A percentile compares a stretch with the other conserved stretches of the same genome.
Conservation (phyloP, 2,797 vertebrate genomes). For the Saxicola maurus region DNA sequence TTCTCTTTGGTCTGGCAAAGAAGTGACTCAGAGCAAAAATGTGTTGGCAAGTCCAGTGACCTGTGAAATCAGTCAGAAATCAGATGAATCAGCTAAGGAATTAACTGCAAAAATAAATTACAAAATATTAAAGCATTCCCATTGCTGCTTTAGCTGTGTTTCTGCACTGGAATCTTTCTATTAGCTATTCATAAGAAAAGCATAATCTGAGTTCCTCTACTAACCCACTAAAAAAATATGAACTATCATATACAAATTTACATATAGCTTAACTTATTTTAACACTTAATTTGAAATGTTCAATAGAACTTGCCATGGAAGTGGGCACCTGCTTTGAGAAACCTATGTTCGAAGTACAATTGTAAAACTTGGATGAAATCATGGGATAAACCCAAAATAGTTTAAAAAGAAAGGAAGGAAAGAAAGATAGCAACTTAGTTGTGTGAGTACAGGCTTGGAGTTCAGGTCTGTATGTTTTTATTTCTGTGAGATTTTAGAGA, state of each 20-base stretch:
- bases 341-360: neutral
- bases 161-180: neutral
- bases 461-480: neutral
- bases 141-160: neutral
- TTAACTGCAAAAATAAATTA: neutral
- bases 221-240: neutral
- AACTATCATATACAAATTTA: neutral
- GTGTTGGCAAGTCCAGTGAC: neutral
- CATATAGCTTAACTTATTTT: neutral
- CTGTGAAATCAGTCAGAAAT: constrained; percentile 4
- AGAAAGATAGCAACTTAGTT: neutral
- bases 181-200: neutral
- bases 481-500: neutral
- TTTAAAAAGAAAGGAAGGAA: neutral
- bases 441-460: neutral
- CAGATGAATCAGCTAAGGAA: neutral
- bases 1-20: neutral
- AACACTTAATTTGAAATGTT: neutral
- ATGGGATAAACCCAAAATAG: neutral
- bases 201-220: neutral
- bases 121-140: neutral
- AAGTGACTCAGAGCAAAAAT: neutral
- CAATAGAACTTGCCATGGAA: neutral
- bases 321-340: neutral
- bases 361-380: neutral